Conservation (phyloP, 1,140 invertebrate genomes). For the Sogatella furcifera region DNA sequence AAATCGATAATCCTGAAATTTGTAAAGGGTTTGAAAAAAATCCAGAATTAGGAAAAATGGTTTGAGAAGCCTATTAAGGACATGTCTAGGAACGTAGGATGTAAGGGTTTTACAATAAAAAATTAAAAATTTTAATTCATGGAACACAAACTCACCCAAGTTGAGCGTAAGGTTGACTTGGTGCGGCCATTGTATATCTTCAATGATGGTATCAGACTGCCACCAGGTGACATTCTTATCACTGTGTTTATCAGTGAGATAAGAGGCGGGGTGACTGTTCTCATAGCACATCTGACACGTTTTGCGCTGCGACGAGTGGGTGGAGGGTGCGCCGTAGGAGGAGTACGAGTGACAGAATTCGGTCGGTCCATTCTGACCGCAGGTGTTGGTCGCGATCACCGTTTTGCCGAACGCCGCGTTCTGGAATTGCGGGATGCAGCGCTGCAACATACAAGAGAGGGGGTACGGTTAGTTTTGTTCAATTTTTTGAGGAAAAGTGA, state of each 20-base stretch:
- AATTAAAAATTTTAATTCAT: too few relatives aligned
- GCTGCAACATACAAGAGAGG: constrained; percentile 46
- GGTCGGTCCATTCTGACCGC: constrained; percentile 51
- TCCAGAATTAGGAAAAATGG: too few relatives aligned
- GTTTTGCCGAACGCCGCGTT: constrained; percentile 84
- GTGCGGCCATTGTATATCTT: constrained; percentile 80
- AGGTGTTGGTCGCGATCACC: constrained; percentile 93
- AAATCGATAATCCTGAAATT: too few relatives aligned
- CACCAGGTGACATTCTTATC: constrained; percentile 91
- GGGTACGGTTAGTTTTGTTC: too few relatives aligned
- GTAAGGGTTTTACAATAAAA: too few relatives aligned
- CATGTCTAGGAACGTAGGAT: too few relatives aligned
- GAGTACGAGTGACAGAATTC: constrained; percentile 88
- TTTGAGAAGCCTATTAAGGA: too few relatives aligned
- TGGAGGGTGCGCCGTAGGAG: constrained; percentile 33
- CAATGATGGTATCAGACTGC: constrained; percentile 96
- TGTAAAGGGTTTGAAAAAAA: too few relatives aligned
- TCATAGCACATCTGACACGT: constrained; percentile 50
- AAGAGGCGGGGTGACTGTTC: constrained; percentile 62
- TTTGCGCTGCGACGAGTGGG: constrained; percentile 36
- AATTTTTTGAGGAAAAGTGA: too few relatives aligned
- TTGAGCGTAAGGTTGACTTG: constrained; percentile 86
- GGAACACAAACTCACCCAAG: constrained; percentile 52
- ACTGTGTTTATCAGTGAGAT: constrained; percentile 83
- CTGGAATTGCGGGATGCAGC: constrained; percentile 91